phyloP scores from a whole-genome alignment of 2,888 invertebrate genomes.

The Enchytraeus crypticus region DNA sequence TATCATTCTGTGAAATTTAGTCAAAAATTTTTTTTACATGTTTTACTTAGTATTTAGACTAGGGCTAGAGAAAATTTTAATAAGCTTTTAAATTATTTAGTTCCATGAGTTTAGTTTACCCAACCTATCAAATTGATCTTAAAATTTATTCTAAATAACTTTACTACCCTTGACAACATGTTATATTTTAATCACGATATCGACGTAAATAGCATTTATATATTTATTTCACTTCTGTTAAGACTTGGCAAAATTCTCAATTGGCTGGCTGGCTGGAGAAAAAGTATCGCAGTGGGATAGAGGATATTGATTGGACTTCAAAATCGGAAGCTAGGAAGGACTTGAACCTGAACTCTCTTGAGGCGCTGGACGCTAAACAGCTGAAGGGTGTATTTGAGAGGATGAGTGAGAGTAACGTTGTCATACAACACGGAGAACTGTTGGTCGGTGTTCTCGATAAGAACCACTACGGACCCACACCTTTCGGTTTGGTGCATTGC shows the following conservation, averaged over 20 bases:
- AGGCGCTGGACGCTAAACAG: slow-evolving; percentile 61
- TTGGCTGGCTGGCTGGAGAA: slow-evolving; percentile 17
- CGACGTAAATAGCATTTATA: not conserved
- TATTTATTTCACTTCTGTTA: not conserved
- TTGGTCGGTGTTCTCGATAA: slow-evolving; percentile 88
- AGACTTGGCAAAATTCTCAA: slow-evolving; percentile 17
- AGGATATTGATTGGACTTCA: not conserved
- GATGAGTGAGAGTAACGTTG: slow-evolving; percentile 85
- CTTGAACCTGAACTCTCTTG: slow-evolving; percentile 53
- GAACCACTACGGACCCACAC: slow-evolving; percentile 88
- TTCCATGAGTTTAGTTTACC: no score
- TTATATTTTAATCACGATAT: not conserved
- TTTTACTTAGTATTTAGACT: no score
- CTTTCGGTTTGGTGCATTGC: slow-evolving; percentile 86
- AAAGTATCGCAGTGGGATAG: not conserved
- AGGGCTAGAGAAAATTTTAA: no score
- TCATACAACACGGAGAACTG: slow-evolving; percentile 78
- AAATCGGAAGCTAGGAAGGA: not conserved
- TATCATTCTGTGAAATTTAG: no score
- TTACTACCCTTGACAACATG: no score
- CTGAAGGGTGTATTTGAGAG: slow-evolving; percentile 25
- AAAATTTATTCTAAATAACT: no score
- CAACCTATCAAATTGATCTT: no score
- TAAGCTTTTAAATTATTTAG: no score
- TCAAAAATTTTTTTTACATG: no score